Conservation (phyloP, 2,888 invertebrate species). For the Lobophora halterata region DNA sequence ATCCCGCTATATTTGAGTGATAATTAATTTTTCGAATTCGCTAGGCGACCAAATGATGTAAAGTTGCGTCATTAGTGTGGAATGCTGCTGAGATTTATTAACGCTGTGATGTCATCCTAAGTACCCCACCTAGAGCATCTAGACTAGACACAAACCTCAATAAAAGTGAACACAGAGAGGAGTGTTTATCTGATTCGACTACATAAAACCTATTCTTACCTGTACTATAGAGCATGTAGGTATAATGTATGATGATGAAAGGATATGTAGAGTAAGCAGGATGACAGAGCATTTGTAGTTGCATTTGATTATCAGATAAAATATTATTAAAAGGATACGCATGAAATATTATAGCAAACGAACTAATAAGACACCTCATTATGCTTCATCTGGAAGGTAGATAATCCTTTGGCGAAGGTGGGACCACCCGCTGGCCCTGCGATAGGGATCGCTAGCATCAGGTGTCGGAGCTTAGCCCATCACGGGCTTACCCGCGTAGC, state of each 20-base stretch:
- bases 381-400: conserved; percentile 22
- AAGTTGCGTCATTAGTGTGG: conserved; percentile 36
- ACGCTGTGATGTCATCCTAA: conserved; percentile 44
- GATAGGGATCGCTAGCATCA: conserved; percentile 66
- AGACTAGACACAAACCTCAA: conserved; percentile 6
- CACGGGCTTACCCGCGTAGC: conserved; percentile 44
- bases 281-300: conserved; percentile 1
- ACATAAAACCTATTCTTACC: too few relatives aligned
- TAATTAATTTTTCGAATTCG: conserved; percentile 28
- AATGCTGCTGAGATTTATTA: conserved; percentile 43
- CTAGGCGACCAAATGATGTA: conserved; percentile 26
- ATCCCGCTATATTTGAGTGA: conserved; percentile 30
- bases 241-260: too few relatives aligned
- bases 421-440: conserved; percentile 59
- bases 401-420: conserved; percentile 32
- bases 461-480: conserved; percentile 53
- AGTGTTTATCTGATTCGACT: too few relatives aligned
- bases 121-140: conserved; percentile 11
- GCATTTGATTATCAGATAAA: conserved; percentile 9
- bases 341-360: conserved; percentile 13
- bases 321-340: conserved; percentile 12
- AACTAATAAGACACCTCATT: conserved; percentile 25
- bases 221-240: too few relatives aligned
- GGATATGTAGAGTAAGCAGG: neutral
- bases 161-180: conserved; percentile 5